Base-by-base conservation (phyloP, 2,797 vertebrate species). In the Thripadectes ignobilis region DNA sequence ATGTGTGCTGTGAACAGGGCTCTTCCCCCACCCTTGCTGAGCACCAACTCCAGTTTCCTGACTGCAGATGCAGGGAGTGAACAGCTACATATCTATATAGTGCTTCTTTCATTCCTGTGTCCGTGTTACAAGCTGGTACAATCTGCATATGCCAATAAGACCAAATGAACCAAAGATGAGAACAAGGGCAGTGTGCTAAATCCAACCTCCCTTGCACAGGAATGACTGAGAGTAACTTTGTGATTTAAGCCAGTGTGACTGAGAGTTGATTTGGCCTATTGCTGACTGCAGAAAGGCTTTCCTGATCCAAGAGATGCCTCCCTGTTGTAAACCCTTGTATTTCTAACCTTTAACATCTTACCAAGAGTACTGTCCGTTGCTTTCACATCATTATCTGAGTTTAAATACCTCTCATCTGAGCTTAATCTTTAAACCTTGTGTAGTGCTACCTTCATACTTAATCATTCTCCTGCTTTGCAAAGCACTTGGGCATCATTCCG, bases 271-370 rank as follows among this genome's bases (percentile, higher is more conserved):
- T 93, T 96, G 93, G 81, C 83, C 84, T 68, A 45, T 65, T 88
- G 81, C 86, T 91, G 91, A 61, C 52, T 46, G 75, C 81, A 83
- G 87, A 91, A 93, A 89, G 45, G 41, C 48, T 92, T 79, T 63
- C 46, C 81, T 87, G 81, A 87, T 84, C 75, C 94, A 52, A 51
- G 92, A 85, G 88, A 24, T 83, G 81, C 78, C 75, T 83, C 93
- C 49, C 41, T 55, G 16, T 93, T 88, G 61, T 92, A 94, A 89
- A 92, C 49, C 75, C n/a, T 91, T 96, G 95, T 95, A 80, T 96
- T 96, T 95, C 84, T 96, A 96, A 95, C 95, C 96, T 96, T 96
- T 96, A 95, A 95, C 96, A 92, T 91, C 89, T 85, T 93, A 71
- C 92, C 61, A 68, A 65, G 61, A 34, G 68, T 93, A 97, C 94